Evolutionary conservation across 2,888 invertebrate species (phyloP).

Genomic region (Drosophila paranaensis): DNA sequence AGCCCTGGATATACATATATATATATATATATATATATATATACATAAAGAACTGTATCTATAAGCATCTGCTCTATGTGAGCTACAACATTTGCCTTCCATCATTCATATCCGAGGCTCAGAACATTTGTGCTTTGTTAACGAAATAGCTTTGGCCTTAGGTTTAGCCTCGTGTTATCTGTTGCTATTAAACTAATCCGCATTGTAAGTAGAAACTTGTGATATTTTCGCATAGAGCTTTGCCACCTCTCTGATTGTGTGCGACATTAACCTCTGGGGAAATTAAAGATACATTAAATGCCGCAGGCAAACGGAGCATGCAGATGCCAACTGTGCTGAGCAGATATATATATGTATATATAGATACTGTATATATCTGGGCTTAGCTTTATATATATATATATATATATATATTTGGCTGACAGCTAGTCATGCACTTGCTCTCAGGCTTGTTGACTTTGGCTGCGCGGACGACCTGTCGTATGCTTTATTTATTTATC

Average conservation of each 20-base stretch:
- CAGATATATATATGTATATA: slow-evolving; percentile 3
- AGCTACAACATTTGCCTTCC: neutral
- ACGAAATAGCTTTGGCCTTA: neutral
- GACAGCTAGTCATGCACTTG: slow-evolving; percentile 33
- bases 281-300: slow-evolving; percentile 80
- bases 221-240: slow-evolving; percentile 37
- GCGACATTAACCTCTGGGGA: slow-evolving; percentile 73
- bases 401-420: slow-evolving; percentile 29
- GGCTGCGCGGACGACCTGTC: slow-evolving; percentile 10
- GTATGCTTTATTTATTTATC: slow-evolving; percentile 36
- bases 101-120: too few species aligned
- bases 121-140: neutral
- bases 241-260: slow-evolving; percentile 68
- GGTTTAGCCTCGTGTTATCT: slow-evolving; percentile 1
- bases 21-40: neutral
- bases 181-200: slow-evolving; percentile 34
- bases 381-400: slow-evolving; percentile 30
- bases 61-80: neutral
- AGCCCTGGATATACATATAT: neutral
- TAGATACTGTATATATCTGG: neutral
- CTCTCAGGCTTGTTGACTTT: slow-evolving; percentile 33
- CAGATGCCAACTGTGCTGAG: slow-evolving; percentile 29
- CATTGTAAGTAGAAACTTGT: slow-evolving; percentile 39
- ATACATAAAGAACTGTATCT: neutral
- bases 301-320: slow-evolving; percentile 57